A percentile compares a stretch with the other conserved stretches of the same genome.
Conservation (phyloP, 2,888 invertebrate genomes). For the Meteorus cinctellus region DNA sequence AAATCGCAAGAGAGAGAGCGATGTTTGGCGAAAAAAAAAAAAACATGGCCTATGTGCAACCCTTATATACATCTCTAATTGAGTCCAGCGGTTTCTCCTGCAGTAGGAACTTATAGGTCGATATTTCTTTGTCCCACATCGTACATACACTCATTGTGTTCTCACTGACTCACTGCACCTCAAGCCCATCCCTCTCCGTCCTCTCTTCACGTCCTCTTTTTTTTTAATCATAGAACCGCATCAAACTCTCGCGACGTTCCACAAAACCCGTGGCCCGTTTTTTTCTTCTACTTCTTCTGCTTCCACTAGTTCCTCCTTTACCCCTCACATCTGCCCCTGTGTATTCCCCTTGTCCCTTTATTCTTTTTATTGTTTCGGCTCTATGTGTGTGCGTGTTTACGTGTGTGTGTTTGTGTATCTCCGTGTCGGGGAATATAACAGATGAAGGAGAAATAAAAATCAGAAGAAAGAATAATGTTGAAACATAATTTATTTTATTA, state of each 20-base stretch:
- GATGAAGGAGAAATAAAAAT: not conserved
- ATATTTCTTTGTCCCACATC: constrained; percentile 61
- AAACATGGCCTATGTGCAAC: not conserved
- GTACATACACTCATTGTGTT: constrained; percentile 59
- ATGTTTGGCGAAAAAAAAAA: constrained; percentile 26
- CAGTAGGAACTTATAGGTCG: constrained; percentile 50
- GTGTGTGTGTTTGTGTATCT: not conserved
- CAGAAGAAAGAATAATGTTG: not conserved
- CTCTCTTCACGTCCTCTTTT: constrained; percentile 30
- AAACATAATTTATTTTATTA: constrained; percentile 9
- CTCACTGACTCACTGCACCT: constrained; percentile 48
- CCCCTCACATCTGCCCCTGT: not conserved
- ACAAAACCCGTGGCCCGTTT: constrained; percentile 50
- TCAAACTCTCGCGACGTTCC: constrained; percentile 47
- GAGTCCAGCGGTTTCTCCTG: constrained; percentile 53
- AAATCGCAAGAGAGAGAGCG: constrained; percentile 26
- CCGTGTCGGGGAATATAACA: not conserved
- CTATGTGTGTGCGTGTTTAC: not conserved
- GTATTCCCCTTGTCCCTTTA: not conserved
- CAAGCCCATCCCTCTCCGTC: constrained; percentile 23
- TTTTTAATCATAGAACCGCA: constrained; percentile 51
- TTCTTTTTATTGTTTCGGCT: constrained; percentile 14
- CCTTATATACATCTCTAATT: constrained; percentile 59
- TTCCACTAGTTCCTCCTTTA: constrained; percentile 16
- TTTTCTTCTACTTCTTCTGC: constrained; percentile 37